A percentile compares a stretch with the other conserved stretches of the same genome.
phyloP scores from a whole-genome alignment of 2,888 invertebrate genomes.

The Hypselothyrea guttata region DNA sequence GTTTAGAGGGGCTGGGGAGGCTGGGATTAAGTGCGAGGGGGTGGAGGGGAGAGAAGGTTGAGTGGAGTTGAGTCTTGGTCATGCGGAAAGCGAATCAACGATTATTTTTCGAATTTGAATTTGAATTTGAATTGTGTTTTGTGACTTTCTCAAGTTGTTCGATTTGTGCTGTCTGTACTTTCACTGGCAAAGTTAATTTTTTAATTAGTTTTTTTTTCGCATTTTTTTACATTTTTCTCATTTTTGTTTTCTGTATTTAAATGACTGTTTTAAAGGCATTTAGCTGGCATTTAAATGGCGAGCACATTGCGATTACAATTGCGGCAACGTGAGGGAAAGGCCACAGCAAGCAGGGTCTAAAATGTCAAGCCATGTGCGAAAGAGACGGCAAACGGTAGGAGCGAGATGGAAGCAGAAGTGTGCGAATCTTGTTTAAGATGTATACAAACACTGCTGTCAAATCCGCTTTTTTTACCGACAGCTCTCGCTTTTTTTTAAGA shows the following conservation, averaged over 20 bases:
- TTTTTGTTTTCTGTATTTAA: too few relatives aligned
- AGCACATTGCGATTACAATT: constrained; percentile 35
- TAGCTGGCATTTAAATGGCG: constrained; percentile 54
- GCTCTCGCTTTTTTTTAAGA: too few relatives aligned
- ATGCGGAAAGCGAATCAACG: constrained; percentile 33
- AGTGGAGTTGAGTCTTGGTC: constrained; percentile 4
- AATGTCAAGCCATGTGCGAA: constrained; percentile 39
- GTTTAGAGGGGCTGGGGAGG: background rate
- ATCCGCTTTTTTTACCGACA: too few relatives aligned
- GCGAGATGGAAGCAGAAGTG: constrained; percentile 4
- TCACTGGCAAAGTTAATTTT: constrained; percentile 56
- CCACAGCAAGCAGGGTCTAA: constrained; percentile 15
- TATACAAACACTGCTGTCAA: too few relatives aligned
- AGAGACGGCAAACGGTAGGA: background rate
- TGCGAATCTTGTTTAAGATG: constrained; percentile 28
- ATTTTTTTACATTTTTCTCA: too few relatives aligned
- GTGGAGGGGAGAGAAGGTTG: background rate
- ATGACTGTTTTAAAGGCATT: constrained; percentile 49
- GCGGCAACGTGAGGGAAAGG: constrained; percentile 52
- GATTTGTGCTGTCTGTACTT: constrained; percentile 47
- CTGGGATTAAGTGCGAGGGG: background rate
- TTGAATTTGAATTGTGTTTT: constrained; percentile 46
- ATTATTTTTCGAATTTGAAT: constrained; percentile 35
- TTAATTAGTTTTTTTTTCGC: constrained; percentile 33
- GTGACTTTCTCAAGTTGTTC: constrained; percentile 10